Conservation (phyloP, 2,797 vertebrate genomes). For the Podarcis lilfordi region DNA sequence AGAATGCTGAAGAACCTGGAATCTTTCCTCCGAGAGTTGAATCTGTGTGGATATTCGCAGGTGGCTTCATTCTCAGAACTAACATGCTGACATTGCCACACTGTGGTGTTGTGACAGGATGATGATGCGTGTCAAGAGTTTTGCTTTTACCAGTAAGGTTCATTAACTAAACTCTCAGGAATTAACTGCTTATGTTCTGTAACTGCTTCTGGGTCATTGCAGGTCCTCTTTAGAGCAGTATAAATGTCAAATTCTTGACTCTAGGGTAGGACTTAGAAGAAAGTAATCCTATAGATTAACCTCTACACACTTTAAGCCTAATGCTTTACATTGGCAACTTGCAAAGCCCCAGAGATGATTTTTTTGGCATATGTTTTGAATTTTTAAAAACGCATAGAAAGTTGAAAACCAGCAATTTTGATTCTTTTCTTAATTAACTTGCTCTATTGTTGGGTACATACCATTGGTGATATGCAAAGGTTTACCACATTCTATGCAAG, state of each 20-base stretch:
- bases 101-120: constrained; percentile 76
- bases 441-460: constrained; percentile 79
- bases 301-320: constrained; percentile 70
- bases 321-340: constrained; percentile 74
- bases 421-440: constrained; percentile 78
- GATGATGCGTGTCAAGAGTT: constrained; percentile 72
- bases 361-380: constrained; percentile 73
- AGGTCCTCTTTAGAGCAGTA: constrained; percentile 79
- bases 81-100: constrained; percentile 56
- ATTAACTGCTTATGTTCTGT: constrained; percentile 83
- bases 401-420: constrained; percentile 83
- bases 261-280: constrained; percentile 71
- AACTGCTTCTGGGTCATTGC: constrained; percentile 82
- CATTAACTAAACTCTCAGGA: constrained; percentile 95
- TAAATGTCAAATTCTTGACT: constrained; percentile 71
- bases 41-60: constrained; percentile 63
- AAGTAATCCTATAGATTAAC: constrained; percentile 63
- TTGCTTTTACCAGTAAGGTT: constrained; percentile 91
- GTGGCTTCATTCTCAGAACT: constrained; percentile 21
- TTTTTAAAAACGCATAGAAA: constrained; percentile 78
- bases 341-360: constrained; percentile 76
- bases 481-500: constrained; percentile 87
- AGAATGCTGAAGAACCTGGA: constrained; percentile 51
- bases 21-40: constrained; percentile 66
- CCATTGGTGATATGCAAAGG: constrained; percentile 81